These are phyloP conservation scores for Anguilla marmorata DNA, from an alignment of 2,797 vertebrate species.

Conservation along the genomic window DNA sequence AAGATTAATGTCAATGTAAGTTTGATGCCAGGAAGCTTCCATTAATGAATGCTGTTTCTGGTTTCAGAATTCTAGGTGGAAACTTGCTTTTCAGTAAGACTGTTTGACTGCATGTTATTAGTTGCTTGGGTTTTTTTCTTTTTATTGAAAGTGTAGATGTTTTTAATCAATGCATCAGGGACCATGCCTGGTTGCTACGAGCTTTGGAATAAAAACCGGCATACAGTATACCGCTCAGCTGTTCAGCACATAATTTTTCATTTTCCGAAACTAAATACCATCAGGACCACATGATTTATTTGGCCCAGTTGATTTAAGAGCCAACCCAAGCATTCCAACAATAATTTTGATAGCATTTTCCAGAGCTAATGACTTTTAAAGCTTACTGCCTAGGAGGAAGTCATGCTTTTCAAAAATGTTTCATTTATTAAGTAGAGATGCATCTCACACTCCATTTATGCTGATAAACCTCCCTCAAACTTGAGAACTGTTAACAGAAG, in stretches of 20 bases:
- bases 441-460: neutral
- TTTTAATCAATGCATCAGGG: neutral
- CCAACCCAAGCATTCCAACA: neutral
- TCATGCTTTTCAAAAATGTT: neutral
- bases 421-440: neutral
- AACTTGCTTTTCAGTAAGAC: neutral
- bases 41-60: neutral
- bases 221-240: neutral
- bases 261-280: conserved; percentile 1
- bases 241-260: neutral
- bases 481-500: neutral
- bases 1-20: neutral
- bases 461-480: neutral
- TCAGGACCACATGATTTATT: neutral
- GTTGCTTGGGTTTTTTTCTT: neutral
- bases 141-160: neutral
- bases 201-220: neutral
- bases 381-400: neutral
- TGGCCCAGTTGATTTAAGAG: neutral
- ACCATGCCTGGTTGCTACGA: neutral
- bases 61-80: neutral
- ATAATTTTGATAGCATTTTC: neutral
- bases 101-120: neutral
- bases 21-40: neutral
- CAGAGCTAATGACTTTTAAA: neutral